A percentile compares a stretch with the other conserved stretches of the same genome.
These are phyloP conservation scores for roundworm (Caenorhabditis elegans) DNA, from an alignment of 1,140 invertebrate genomes.

Conservation along the genomic window DNA sequence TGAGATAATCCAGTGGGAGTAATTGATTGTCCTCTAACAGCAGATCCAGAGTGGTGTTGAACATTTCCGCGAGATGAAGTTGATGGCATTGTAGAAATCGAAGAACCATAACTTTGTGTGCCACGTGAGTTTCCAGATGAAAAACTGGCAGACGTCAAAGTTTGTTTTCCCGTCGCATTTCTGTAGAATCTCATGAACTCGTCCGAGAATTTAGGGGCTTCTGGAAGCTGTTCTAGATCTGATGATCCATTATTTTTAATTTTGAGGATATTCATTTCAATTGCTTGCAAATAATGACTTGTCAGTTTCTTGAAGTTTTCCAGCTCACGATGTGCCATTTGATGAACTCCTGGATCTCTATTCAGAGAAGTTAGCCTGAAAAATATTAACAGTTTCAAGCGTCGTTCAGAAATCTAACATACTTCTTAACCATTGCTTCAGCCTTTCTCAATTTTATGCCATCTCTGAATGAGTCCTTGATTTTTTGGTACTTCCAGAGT, in stretches of 20 bases:
- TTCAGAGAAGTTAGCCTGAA: not conserved
- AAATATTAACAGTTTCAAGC: not conserved
- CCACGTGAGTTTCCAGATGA: no score
- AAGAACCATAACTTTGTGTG: no score
- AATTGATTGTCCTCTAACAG: no score
- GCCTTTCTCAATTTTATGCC: not conserved
- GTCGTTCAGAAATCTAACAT: not conserved
- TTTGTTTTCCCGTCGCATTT: no score
- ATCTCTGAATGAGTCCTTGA: not conserved
- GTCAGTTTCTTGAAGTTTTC: not conserved
- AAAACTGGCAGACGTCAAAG: no score
- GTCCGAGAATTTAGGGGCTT: not conserved
- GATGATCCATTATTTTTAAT: not conserved
- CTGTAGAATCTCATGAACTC: not conserved
- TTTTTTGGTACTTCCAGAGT: not conserved
- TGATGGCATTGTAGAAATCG: no score
- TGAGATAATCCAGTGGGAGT: no score
- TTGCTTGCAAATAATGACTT: not conserved
- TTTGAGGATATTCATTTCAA: not conserved
- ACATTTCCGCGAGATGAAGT: no score
- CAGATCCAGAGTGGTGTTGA: no score
- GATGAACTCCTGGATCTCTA: not conserved
- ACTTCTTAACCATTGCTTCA: not conserved
- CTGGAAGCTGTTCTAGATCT: not conserved
- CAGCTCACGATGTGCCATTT: not conserved